Conservation (phyloP, 1,140 invertebrate species). For the Cyclina sinensis region DNA sequence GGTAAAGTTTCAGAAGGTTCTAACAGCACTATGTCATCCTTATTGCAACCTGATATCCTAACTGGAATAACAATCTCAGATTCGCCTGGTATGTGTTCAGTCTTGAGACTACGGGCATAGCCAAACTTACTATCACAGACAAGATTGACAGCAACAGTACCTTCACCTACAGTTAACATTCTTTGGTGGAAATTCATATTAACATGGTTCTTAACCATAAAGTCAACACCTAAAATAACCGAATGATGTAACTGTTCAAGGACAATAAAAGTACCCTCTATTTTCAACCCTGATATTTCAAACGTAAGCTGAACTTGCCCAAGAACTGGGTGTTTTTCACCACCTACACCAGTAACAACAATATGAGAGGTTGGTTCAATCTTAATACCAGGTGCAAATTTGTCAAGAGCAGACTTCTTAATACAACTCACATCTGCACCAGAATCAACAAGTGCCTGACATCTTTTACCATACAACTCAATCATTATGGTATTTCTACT, state of each 20-base stretch:
- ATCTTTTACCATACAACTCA: constrained; percentile 29
- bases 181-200: constrained; percentile 51
- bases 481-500: constrained; percentile 58
- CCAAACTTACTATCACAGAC: constrained; percentile 46
- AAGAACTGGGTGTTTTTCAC: constrained; percentile 38
- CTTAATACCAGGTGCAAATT: not conserved
- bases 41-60: constrained; percentile 22
- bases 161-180: constrained; percentile 36
- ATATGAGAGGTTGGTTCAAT: not conserved
- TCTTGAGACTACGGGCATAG: constrained; percentile 37
- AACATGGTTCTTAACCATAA: constrained; percentile 57
- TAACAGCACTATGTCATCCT: constrained; percentile 50
- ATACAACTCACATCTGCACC: constrained; percentile 57
- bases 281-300: constrained; percentile 2
- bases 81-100: constrained; percentile 25
- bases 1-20: constrained; percentile 54
- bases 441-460: constrained; percentile 64
- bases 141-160: not conserved
- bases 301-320: constrained; percentile 23
- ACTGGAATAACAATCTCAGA: constrained; percentile 50
- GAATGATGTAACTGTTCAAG: constrained; percentile 68
- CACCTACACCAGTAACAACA: constrained; percentile 34
- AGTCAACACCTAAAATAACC: constrained; percentile 68
- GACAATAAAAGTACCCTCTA: constrained; percentile 43
- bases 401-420: not conserved